Percentiles rank a stretch among this genome's conserved stretches.
These are phyloP conservation scores for Pangasius macronema DNA, from an alignment of 2,797 vertebrate species.

Conservation along the genomic window DNA sequence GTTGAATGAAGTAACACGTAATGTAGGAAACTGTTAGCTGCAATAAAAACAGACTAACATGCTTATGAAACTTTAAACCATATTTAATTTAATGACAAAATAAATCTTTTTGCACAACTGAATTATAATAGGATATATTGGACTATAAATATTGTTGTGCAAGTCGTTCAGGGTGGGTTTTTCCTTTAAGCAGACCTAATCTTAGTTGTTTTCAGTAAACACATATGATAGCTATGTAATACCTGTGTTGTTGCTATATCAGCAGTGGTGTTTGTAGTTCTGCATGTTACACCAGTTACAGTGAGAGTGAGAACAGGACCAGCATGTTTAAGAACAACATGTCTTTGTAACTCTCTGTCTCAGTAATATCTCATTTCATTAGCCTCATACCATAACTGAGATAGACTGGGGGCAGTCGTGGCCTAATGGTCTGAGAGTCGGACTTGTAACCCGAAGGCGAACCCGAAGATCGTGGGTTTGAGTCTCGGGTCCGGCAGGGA, in stretches of 20 bases:
- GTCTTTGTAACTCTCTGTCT: not conserved
- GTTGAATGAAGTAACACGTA: not conserved
- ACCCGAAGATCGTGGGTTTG: too few species aligned
- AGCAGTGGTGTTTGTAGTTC: slow-evolving; percentile 12
- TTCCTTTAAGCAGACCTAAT: not conserved
- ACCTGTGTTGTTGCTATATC: not conserved
- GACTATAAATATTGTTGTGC: not conserved
- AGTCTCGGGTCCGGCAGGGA: too few species aligned
- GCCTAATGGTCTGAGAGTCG: too few species aligned
- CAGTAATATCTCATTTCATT: not conserved
- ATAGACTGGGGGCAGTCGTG: too few species aligned
- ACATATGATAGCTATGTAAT: not conserved
- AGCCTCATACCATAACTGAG: too few species aligned
- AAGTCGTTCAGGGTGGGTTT: not conserved
- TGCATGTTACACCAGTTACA: not conserved
- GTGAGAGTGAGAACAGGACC: not conserved
- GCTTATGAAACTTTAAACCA: not conserved
- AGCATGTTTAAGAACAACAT: not conserved
- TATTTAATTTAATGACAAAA: not conserved
- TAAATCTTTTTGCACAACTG: not conserved
- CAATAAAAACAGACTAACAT: not conserved
- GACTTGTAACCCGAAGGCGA: too few species aligned
- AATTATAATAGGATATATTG: not conserved
- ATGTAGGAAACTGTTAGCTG: not conserved
- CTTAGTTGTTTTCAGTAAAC: slow-evolving; percentile 13